Conservation (phyloP, 1,140 invertebrate genomes). For the Patella vulgata region DNA sequence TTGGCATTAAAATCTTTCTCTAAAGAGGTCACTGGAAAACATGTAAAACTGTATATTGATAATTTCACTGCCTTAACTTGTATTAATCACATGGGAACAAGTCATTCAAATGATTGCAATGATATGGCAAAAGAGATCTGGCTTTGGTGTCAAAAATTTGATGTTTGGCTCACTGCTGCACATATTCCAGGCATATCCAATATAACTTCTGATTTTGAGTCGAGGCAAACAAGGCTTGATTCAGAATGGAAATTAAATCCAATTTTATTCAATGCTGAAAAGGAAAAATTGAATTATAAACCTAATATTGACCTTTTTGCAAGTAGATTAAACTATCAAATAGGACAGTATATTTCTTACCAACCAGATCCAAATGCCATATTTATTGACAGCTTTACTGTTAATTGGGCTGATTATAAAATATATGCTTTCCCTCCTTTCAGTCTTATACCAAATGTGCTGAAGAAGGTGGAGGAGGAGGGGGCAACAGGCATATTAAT, state of each 20-base stretch:
- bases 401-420: conserved; percentile 10
- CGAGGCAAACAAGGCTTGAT: conserved; percentile 15
- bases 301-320: conserved; percentile 24
- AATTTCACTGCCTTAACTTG: no score
- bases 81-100: no score
- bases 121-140: conserved; percentile 31
- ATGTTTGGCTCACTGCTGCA: conserved; percentile 25
- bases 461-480: conserved; percentile 23
- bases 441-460: conserved; percentile 10
- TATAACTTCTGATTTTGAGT: conserved; percentile 26
- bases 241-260: conserved; percentile 32
- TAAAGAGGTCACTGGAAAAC: no score
- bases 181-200: conserved; percentile 31
- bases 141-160: conserved; percentile 24
- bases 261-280: conserved; percentile 19
- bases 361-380: conserved; percentile 13
- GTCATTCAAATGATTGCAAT: no score
- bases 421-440: conserved; percentile 30
- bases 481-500: conserved; percentile 17
- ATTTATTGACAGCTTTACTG: conserved; percentile 22
- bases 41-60: no score
- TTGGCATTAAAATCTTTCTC: no score
- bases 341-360: conserved; percentile 11
- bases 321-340: conserved; percentile 17
- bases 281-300: not conserved